phyloP scores from a whole-genome alignment of 2,888 invertebrate species.

The Nipponacmea schrenckii region DNA sequence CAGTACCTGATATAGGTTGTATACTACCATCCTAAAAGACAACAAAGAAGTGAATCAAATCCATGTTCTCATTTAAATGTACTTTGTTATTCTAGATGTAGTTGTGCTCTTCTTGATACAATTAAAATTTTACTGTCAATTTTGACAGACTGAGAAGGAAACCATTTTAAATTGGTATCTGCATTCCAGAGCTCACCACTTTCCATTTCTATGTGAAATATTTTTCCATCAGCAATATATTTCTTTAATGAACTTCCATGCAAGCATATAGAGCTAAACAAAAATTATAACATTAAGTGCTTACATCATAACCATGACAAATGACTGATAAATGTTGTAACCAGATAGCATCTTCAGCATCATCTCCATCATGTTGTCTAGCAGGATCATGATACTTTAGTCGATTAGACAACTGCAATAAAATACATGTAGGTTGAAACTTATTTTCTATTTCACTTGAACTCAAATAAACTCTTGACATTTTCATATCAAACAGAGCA shows the following conservation, averaged over 20 bases:
- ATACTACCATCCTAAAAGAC: slow-evolving; percentile 57
- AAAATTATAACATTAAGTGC: slow-evolving; percentile 6
- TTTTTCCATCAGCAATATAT: no score
- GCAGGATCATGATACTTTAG: slow-evolving; percentile 80
- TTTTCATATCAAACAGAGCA: neutral
- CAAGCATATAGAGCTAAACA: neutral
- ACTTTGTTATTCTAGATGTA: no score
- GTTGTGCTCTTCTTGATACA: neutral
- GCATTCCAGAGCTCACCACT: no score
- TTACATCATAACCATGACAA: slow-evolving; percentile 63
- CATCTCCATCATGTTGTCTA: slow-evolving; percentile 51
- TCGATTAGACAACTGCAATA: slow-evolving; percentile 71
- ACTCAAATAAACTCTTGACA: neutral
- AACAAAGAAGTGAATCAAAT: neutral
- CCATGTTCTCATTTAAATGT: neutral
- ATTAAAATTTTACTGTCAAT: no score
- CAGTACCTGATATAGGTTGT: slow-evolving; percentile 55
- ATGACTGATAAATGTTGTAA: slow-evolving; percentile 69
- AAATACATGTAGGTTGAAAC: neutral
- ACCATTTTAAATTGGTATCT: no score
- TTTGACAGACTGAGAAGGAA: no score
- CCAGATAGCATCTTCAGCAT: slow-evolving; percentile 73
- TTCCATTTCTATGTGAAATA: no score
- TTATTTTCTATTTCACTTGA: neutral
- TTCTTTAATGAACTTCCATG: no score